phyloP scores from a whole-genome alignment of 2,797 vertebrate species.

The Hafferia zeledoni region DNA sequence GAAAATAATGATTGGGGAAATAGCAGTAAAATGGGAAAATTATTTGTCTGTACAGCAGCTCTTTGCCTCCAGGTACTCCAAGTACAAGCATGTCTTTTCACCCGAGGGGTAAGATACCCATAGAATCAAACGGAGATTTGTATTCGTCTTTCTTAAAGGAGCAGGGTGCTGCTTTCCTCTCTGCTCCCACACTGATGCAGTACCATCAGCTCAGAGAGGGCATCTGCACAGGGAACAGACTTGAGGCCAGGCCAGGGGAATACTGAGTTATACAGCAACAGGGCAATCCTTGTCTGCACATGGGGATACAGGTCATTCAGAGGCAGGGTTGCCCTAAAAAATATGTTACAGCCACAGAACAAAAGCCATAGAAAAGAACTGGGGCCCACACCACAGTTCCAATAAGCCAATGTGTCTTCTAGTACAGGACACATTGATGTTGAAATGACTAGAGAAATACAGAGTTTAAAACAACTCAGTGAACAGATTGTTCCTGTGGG shows the following conservation, averaged over 20 bases:
- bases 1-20: slow-evolving; percentile 28
- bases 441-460: neutral
- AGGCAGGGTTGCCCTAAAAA: neutral
- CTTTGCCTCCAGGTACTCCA: slow-evolving; percentile 10
- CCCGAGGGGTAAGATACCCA: neutral
- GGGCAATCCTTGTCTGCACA: neutral
- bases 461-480: neutral
- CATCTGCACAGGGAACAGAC: accelerated
- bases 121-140: neutral
- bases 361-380: neutral
- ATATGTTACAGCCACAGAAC: neutral
- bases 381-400: neutral
- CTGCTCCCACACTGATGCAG: neutral
- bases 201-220: neutral
- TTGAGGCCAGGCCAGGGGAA: neutral
- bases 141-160: neutral
- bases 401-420: neutral
- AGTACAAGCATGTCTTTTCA: neutral
- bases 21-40: slow-evolving; percentile 37
- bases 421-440: neutral
- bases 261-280: neutral
- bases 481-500: neutral
- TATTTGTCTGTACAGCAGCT: neutral
- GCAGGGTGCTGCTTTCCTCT: neutral
- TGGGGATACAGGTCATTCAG: neutral